A percentile compares a stretch with the other conserved stretches of the same genome.
Conservation (phyloP, 2,888 invertebrate genomes). For the Lydus trimaculatus region DNA sequence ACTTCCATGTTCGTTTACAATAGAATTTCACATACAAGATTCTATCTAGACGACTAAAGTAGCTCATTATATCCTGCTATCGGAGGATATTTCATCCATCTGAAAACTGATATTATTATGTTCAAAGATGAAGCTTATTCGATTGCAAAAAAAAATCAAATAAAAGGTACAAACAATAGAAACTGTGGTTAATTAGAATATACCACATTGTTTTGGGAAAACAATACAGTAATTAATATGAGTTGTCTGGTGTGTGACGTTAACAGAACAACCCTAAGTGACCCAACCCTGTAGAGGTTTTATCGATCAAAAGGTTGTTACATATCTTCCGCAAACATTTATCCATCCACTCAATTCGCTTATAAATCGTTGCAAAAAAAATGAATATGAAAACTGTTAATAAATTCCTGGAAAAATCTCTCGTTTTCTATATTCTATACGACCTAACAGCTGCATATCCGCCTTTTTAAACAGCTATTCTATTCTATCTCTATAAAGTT, state of each 20-base stretch:
- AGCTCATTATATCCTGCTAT: too few relatives aligned
- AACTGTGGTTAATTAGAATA: too few relatives aligned
- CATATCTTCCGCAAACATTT: too few relatives aligned
- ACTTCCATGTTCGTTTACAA: too few relatives aligned
- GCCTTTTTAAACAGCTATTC: background rate
- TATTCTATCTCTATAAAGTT: background rate
- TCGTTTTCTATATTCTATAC: background rate
- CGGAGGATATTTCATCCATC: too few relatives aligned
- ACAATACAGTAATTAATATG: constrained; percentile 27
- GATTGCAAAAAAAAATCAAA: too few relatives aligned
- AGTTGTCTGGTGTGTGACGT: constrained; percentile 21
- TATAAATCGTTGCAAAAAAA: background rate
- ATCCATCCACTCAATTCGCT: background rate
- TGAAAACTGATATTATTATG: too few relatives aligned
- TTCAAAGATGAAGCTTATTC: too few relatives aligned
- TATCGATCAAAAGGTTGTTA: constrained; percentile 19
- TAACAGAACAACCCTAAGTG: constrained; percentile 23
- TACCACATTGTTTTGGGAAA: too few relatives aligned
- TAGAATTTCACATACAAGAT: too few relatives aligned
- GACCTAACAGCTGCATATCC: background rate
- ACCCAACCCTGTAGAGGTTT: constrained; percentile 24
- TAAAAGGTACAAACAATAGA: too few relatives aligned
- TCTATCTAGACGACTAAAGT: too few relatives aligned
- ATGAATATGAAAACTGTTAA: background rate
- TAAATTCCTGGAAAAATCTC: background rate